Base-by-base conservation (phyloP, 2,113 vertebrate genomes). In the Micromys minutus region DNA sequence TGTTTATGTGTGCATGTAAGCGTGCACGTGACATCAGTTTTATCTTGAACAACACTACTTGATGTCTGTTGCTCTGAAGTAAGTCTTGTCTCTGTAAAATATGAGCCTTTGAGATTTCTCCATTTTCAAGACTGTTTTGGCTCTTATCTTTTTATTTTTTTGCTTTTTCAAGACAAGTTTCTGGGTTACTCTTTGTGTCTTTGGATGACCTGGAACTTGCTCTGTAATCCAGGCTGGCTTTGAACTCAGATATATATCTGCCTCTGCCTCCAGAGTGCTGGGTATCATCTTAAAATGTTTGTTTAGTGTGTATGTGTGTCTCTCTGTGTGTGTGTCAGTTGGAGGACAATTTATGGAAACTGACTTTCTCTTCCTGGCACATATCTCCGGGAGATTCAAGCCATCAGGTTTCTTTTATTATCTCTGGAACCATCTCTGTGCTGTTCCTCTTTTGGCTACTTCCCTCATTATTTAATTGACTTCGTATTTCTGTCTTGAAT, bases 51-150 rank as follows among this genome's bases (percentile, higher is more conserved):
- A 31, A 71, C 9, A 59, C 6, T 81, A 17, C 7, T 80, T 71
- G 17, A 34, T 81, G 36, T 42, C 4, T 57, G 29, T 5, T 21
- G 8, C 13, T 45, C 11, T 21, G 47, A 69, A 69, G n/a, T 17
- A 55, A 87, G 59, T 79, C 55, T 87, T 87, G 19, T 55, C 24
- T 65, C 12, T 92, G 17, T 59, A 10, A 76, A 24, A 7, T 45
- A 74, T 63, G 47, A 26, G 45, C 26, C 4, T 16, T 77, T 52
- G 21, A 69, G 39, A 65, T 34, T 17, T 47, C 77, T 89, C 5
- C 69, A 81, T 11, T 77, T 71, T 92, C 55, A 89, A 83, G 45
- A 94, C 74, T 65, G 19, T 57, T 89, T 89, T 72, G 50, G 36
- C 39, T 90, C 13, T 34, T 67, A 69, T 71, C 2, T 13, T 76